Base-by-base conservation (phyloP, 1,140 invertebrate genomes). In the Colletes gigas region DNA sequence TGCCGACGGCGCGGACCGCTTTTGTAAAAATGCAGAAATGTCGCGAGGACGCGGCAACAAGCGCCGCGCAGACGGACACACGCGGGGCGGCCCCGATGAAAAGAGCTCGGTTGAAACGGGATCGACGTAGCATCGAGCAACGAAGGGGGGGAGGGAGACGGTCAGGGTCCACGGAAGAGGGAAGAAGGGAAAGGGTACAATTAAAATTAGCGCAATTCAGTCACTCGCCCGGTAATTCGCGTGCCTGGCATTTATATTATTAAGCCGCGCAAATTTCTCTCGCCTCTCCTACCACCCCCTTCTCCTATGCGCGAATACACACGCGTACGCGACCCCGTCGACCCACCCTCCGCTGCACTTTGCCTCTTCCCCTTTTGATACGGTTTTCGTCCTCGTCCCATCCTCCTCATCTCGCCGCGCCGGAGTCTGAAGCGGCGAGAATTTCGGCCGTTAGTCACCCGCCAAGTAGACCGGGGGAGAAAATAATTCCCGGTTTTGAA, bases 131-230 rank as follows among this genome's bases (percentile, higher is more conserved):
- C 60, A 76, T 59, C 57, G 52, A 63, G 39, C 47, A 55, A 47
- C 15, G 8, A 14, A 47, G 30, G 62, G 30, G 66, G n/a, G 50
- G 54, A 47, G 54, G 62, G 55, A 8, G 66, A 47, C 14, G 54
- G 60, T 39, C 50, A 5, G 77, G 68, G 72, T 63, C 63, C 47
- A 44, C 47, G 47, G 60, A 74, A 72, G 57, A 70, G 59, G 44
- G 73, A 62, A 30, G n/a, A 54, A 67, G 84, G 69, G 87, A 86
- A 88, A 87, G 88, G 87, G 87, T 89, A 88, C 88, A 91, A 92
- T 92, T 92, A 92, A 91, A 92, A 92, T 92, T 92, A 92, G 89
- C 88, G 88, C 88, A 88, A 92, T 92, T 92, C 91, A 92, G 88
- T 91, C 88, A 88, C 83, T 90, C 85, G 81, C 82, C 30, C 84